Percentiles rank a stretch among this genome's conserved stretches.
phyloP scores from a whole-genome alignment of 2,113 vertebrate genomes.

The Heterochromis multidens region DNA sequence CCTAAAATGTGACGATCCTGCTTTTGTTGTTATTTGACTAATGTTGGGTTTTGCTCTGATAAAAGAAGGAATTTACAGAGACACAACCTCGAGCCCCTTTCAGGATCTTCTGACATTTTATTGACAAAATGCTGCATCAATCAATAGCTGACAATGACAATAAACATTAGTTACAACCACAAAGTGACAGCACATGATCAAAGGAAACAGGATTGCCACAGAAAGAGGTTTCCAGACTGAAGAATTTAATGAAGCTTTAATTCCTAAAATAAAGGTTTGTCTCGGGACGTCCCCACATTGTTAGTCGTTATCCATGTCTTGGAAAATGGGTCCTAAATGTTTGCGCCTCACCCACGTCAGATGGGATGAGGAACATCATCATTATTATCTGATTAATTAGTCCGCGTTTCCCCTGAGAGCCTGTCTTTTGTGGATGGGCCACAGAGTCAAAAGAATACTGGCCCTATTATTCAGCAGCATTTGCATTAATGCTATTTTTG shows the following conservation, averaged over 20 bases:
- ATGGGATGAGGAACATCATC: slow-evolving; percentile 63
- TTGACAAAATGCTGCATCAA: background rate
- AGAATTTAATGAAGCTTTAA: background rate
- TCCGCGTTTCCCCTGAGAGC: slow-evolving; percentile 62
- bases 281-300: slow-evolving; percentile 21
- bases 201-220: background rate
- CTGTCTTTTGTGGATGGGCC: slow-evolving; percentile 54
- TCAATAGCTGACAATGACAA: background rate
- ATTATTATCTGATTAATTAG: slow-evolving; percentile 78
- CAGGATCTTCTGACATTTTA: background rate
- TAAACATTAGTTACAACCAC: background rate
- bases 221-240: background rate
- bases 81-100: background rate
- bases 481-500: slow-evolving; percentile 71
- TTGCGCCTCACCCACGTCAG: slow-evolving; percentile 40
- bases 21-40: background rate
- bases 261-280: slow-evolving; percentile 2
- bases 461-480: slow-evolving; percentile 65
- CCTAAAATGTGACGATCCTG: background rate
- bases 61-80: background rate
- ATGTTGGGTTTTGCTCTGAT: background rate
- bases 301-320: slow-evolving; percentile 6
- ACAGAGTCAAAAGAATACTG: slow-evolving; percentile 69
- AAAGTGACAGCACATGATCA: background rate
- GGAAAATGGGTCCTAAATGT: slow-evolving; percentile 36